phyloP scores from a whole-genome alignment of 2,113 vertebrate species.

The Neodon shergylaensis region DNA sequence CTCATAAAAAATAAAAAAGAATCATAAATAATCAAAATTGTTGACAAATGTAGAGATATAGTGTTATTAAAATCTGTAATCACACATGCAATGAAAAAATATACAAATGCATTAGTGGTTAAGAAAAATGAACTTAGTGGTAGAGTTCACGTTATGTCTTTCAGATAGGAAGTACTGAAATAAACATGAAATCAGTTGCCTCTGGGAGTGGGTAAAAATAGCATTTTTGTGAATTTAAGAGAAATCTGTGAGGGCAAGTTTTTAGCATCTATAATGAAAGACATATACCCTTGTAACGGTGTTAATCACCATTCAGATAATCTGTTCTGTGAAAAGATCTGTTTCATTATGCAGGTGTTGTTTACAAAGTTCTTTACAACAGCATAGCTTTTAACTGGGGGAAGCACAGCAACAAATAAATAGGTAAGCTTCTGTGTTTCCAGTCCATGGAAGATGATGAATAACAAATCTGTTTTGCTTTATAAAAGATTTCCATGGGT shows the following conservation, averaged over 20 bases:
- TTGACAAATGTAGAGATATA: not conserved
- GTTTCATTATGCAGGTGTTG: not conserved
- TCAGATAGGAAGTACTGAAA: constrained; percentile 19
- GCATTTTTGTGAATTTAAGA: not conserved
- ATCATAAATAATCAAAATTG: not conserved
- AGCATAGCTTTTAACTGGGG: not conserved
- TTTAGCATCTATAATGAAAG: not conserved
- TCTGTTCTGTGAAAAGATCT: not conserved
- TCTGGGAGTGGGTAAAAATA: not conserved
- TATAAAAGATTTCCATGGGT: not conserved
- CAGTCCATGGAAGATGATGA: not conserved
- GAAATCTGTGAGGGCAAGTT: not conserved
- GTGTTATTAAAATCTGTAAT: not conserved
- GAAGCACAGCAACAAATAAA: constrained; percentile 2
- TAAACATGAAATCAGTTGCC: constrained; percentile 41
- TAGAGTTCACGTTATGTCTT: constrained; percentile 11
- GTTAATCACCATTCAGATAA: constrained; percentile 30
- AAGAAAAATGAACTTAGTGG: not conserved
- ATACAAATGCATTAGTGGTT: not conserved
- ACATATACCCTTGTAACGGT: not conserved
- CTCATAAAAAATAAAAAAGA: not conserved
- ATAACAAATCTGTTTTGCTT: not conserved
- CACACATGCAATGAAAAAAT: constrained; percentile 5
- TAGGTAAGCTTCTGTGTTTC: not conserved
- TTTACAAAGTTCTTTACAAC: not conserved